Base-by-base conservation (phyloP, 2,113 vertebrate genomes). In the Thamnophis sirtalis region DNA sequence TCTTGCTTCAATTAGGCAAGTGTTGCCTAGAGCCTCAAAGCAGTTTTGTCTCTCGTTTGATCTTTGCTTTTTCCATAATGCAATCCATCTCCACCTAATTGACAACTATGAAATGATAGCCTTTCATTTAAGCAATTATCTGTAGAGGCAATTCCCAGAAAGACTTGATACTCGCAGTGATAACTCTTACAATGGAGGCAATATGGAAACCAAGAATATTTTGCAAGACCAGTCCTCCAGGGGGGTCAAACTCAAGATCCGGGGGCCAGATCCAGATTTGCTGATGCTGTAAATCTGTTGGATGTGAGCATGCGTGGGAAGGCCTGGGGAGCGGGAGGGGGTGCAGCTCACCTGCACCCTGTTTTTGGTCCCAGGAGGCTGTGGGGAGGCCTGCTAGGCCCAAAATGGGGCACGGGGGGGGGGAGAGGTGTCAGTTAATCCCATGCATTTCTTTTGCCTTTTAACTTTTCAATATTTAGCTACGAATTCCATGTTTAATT, bases 381-480 rank as follows among this genome's bases (percentile, higher is more conserved):
- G 43, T 43, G 43, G 43, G 43, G 3, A 43, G 43, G 43, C 43
- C 43, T 43, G 43, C 43, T 2, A 43, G 43, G 43, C 43, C 43
- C 43, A 43, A 43, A 43, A 43, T 43, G 43, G 43, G 43, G 43
- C 43, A 43, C 43, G 43, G 43, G 43, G 43, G 1, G 43, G 43
- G 43, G 43, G 43, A 3, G 43, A 43, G n/a, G n/a, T 43, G 43
- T 43, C 43, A 53, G 1, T 17, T 91, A 87, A 49, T 89, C 48
- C 84, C 94, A 84, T 6, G 4, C 0, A n/a, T 85, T 91, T 95
- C 90, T 26, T 2, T 24, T 53, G 48, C 33, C 24, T 84, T 48
- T 1, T 93, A 94, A 86, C 94, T 94, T 89, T 50, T 93, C 38
- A 26, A 54, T 15, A 48, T 7, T 0, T 89, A 86, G 91, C 90